Conservation (phyloP, 2,888 invertebrate genomes). For the Cheilosia urbana region DNA sequence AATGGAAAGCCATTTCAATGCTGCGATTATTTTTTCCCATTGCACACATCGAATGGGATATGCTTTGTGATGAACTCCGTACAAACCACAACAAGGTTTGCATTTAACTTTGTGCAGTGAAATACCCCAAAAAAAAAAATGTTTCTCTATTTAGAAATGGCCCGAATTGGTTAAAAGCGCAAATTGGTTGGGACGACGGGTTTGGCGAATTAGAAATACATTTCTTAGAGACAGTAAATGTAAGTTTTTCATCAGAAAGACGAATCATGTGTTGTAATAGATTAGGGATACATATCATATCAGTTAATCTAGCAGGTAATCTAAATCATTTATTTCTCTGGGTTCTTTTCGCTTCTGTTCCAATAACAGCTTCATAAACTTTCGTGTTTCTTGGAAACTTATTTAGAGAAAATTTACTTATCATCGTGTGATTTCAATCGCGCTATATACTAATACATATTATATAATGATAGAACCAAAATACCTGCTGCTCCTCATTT, state of each 20-base stretch:
- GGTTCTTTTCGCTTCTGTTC: too few species aligned
- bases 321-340: too few species aligned
- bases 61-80: constrained; percentile 87
- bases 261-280: too few species aligned
- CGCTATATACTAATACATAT: too few species aligned
- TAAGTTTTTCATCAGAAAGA: constrained; percentile 36
- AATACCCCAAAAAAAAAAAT: neutral
- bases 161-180: constrained; percentile 79
- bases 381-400: too few species aligned
- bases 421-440: too few species aligned
- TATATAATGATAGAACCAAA: neutral
- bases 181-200: constrained; percentile 77
- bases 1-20: constrained; percentile 85
- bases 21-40: constrained; percentile 86
- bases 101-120: neutral
- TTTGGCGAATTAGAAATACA: constrained; percentile 78
- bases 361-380: too few species aligned
- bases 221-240: constrained; percentile 59
- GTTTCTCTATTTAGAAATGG: constrained; percentile 75
- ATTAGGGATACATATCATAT: too few species aligned
- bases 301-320: too few species aligned
- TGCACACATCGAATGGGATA: constrained; percentile 86
- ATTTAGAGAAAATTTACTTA: too few species aligned
- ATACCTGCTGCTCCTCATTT: neutral
- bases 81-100: constrained; percentile 84